phyloP scores from a whole-genome alignment of 2,797 vertebrate genomes.

The Clarias fuscus region DNA sequence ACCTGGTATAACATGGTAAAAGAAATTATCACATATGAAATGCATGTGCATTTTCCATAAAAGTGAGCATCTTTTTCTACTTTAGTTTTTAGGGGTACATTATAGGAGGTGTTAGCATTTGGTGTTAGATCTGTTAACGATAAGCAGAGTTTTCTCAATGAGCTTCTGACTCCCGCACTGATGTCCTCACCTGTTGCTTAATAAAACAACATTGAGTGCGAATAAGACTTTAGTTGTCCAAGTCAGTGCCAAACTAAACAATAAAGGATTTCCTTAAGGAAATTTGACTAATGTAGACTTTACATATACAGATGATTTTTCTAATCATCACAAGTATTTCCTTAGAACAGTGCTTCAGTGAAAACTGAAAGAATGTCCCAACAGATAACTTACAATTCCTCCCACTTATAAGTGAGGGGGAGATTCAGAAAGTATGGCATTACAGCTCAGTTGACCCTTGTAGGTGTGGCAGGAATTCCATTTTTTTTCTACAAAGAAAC shows the following conservation, averaged over 20 bases:
- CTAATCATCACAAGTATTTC: conserved; percentile 23
- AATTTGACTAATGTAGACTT: conserved; percentile 21
- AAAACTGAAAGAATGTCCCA: conserved; percentile 46
- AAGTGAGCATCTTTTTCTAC: neutral
- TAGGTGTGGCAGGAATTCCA: conserved; percentile 58
- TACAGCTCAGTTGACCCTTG: conserved; percentile 43
- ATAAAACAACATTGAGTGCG: conserved; percentile 45
- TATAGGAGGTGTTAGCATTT: neutral
- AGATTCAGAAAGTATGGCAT: conserved; percentile 43
- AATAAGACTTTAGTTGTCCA: conserved; percentile 57
- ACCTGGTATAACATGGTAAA: neutral
- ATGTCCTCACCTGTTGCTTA: conserved; percentile 58
- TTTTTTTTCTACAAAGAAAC: conserved; percentile 13
- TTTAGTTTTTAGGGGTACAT: neutral
- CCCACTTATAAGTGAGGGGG: conserved; percentile 46
- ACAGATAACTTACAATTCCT: conserved; percentile 46
- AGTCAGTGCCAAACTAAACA: conserved; percentile 32
- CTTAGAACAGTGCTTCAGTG: conserved; percentile 51
- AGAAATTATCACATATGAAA: neutral
- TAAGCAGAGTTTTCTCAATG: conserved; percentile 34
- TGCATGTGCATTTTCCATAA: neutral
- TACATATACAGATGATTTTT: conserved; percentile 18
- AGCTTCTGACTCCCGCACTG: conserved; percentile 19
- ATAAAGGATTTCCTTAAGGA: neutral
- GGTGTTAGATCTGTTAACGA: conserved; percentile 7